Evolutionary conservation across 2,888 invertebrate species (phyloP).

Genomic region (Polydrusus pterygomalis): DNA sequence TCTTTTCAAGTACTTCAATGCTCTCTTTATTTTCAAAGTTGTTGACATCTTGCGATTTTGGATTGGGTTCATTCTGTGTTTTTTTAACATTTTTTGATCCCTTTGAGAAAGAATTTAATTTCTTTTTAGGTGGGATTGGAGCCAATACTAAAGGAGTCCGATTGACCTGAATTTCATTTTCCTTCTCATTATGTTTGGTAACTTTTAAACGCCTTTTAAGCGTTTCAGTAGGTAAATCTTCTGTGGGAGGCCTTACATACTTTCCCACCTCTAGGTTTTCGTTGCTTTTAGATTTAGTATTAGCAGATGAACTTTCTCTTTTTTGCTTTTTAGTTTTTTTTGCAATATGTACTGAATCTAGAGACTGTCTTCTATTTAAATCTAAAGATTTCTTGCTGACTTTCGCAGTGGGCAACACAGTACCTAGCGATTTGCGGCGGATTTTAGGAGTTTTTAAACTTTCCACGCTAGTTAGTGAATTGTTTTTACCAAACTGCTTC

Average conservation of each 20-base stretch:
- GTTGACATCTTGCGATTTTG: background rate
- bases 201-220: background rate
- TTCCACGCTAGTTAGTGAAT: slow-evolving; percentile 30
- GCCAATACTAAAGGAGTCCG: background rate
- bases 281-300: background rate
- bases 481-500: slow-evolving; percentile 21
- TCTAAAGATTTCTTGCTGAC: slow-evolving; percentile 2
- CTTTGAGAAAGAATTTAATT: background rate
- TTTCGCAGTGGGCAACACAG: slow-evolving; percentile 30
- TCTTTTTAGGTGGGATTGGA: background rate
- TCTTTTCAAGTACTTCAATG: slow-evolving; percentile 25
- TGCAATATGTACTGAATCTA: background rate
- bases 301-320: background rate
- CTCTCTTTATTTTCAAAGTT: slow-evolving; percentile 28
- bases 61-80: background rate
- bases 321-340: slow-evolving; percentile 1
- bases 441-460: slow-evolving; percentile 25
- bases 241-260: background rate
- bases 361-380: slow-evolving; percentile 19
- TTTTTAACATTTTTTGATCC: background rate
- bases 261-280: background rate
- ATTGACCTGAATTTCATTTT: background rate
- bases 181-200: background rate
- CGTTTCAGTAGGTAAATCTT: background rate
- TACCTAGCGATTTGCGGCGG: slow-evolving; percentile 35